Base-by-base conservation (phyloP, 2,797 vertebrate species). In the Muscicapa comitata region DNA sequence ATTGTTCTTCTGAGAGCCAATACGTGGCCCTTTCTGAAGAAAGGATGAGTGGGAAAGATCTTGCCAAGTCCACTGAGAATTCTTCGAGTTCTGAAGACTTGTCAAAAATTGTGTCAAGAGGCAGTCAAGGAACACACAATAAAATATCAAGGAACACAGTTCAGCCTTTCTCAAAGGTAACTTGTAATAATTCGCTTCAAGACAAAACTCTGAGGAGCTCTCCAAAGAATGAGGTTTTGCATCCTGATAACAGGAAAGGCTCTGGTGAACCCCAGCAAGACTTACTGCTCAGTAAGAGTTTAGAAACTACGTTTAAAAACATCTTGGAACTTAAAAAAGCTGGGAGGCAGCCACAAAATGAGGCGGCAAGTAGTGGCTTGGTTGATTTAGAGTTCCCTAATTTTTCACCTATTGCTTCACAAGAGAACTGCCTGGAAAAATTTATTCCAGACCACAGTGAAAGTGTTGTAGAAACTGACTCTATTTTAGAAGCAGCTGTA, bases 401-500 rank as follows among this genome's bases (percentile, higher is more conserved):
- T 94, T 98, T 97, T 95, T 98, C 98, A 68, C 97, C 98, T 65
- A 94, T 97, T 24, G 95, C 97, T 96, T 96, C 97, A 21, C 98
- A 98, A 90, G 98, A 98, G 96, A 98, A 98, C 96, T 98, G 97
- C 97, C 95, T 97, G 95, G 98, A 98, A 95, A 98, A 98, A 90
- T 97, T 98, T 95, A 97, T 98, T 93, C 97, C 98, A 79, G 98
- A 98, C 96, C 98, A 98, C 97, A 96, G 97, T 86, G 98, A 98
- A 83, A 97, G 98, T 78, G 97, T 98, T 85, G 97, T 98, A 53
- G 99, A 99, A 98, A 99, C 99, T 29, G 99, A 99, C 98, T 99
- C 99, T 82, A 98, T 99, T 98, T 98, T 99, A 93, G 99, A 99
- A 98, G 99, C 99, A 58, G 99, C 99, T 93, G 99, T 99, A 98